phyloP scores from a whole-genome alignment of 2,888 invertebrate genomes.

The Allolobophora icterica region DNA sequence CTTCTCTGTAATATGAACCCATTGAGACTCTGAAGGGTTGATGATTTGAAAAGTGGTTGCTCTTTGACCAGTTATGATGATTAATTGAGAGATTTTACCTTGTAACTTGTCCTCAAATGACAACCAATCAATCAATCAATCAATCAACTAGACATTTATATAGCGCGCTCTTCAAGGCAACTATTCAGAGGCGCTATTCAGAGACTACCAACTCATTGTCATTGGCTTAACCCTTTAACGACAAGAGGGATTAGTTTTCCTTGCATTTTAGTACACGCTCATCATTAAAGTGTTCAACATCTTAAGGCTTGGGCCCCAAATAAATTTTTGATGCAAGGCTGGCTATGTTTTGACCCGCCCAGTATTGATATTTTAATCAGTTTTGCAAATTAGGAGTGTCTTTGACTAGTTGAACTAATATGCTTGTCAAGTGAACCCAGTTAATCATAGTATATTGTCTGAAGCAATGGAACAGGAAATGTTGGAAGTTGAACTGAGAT shows the following conservation, averaged over 20 bases:
- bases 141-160: too few species aligned
- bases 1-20: neutral
- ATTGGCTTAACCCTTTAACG: neutral
- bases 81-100: neutral
- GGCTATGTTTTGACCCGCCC: too few species aligned
- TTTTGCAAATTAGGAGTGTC: neutral
- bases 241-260: too few species aligned
- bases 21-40: neutral
- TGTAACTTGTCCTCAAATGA: neutral
- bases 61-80: neutral
- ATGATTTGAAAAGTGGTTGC: neutral
- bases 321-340: neutral
- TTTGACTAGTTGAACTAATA: conserved; percentile 17
- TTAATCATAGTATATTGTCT: too few species aligned
- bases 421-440: neutral
- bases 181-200: too few species aligned
- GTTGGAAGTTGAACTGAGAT: too few species aligned
- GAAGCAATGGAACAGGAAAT: too few species aligned
- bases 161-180: too few species aligned
- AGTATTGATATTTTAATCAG: neutral
- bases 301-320: neutral
- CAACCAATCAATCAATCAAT: too few species aligned
- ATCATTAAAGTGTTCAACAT: too few species aligned
- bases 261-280: too few species aligned
- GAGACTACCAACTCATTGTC: neutral